Conservation (phyloP, 2,113 vertebrate genomes). For the Gavialis gangeticus region DNA sequence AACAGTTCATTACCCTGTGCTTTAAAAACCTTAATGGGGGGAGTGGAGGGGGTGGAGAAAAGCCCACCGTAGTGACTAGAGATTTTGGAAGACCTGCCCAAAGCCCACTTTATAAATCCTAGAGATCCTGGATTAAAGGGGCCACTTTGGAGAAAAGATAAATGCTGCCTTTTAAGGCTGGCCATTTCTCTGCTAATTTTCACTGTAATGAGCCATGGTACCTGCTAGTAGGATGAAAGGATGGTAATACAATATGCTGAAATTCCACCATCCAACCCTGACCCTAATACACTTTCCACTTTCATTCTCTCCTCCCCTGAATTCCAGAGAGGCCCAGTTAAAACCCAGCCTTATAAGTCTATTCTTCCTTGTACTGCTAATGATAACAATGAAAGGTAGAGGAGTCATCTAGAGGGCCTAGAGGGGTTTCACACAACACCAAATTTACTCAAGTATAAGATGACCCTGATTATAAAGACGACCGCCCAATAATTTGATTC, state of each 20-base stretch:
- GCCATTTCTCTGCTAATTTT: background rate
- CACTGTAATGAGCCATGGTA: too few relatives aligned
- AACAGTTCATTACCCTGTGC: too few relatives aligned
- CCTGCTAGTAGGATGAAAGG: background rate
- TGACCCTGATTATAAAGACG: too few relatives aligned
- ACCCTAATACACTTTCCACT: background rate
- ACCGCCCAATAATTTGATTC: too few relatives aligned
- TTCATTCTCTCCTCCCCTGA: background rate
- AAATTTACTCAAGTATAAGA: too few relatives aligned
- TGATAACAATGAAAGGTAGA: background rate
- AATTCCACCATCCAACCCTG: background rate
- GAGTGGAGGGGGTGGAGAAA: background rate
- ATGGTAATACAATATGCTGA: background rate
- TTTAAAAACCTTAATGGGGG: background rate
- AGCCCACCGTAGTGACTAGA: background rate
- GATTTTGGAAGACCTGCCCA: background rate
- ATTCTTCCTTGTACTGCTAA: accelerated
- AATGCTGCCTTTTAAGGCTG: background rate
- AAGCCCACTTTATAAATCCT: background rate
- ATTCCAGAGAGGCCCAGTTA: background rate
- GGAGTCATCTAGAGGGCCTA: background rate
- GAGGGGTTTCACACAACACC: too few relatives aligned
- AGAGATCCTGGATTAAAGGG: accelerated
- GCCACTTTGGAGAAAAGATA: background rate
- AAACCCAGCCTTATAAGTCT: background rate